Percentiles rank a stretch among this genome's conserved stretches.
phyloP scores from a whole-genome alignment of 2,797 vertebrate species.

The Pyrrhura leucotis region DNA sequence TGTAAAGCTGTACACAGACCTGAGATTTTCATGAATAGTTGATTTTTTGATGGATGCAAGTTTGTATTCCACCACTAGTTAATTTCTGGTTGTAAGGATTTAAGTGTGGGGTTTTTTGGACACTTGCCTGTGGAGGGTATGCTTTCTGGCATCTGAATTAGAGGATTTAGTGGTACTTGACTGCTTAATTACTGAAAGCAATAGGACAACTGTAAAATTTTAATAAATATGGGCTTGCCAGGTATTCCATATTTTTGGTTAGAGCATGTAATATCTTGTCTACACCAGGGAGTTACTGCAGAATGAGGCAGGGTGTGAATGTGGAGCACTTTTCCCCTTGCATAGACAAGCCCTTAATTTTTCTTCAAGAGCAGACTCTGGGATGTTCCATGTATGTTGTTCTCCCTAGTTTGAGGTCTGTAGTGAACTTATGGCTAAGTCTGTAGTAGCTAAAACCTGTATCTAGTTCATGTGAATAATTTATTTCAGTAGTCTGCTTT shows the following conservation, averaged over 20 bases:
- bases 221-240: constrained; percentile 18
- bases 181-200: constrained; percentile 31
- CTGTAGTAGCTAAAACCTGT: accelerated
- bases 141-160: neutral
- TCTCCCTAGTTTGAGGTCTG: neutral
- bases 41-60: neutral
- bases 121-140: neutral
- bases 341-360: neutral
- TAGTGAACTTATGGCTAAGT: neutral
- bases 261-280: constrained; percentile 30
- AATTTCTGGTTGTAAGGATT: neutral
- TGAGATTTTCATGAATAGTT: neutral
- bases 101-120: neutral
- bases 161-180: neutral
- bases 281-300: neutral
- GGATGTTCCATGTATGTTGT: neutral
- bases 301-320: neutral
- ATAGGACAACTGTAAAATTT: constrained; percentile 17
- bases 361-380: neutral
- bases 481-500: neutral
- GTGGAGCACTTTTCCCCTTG: neutral
- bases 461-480: accelerated
- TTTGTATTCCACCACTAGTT: neutral
- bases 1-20: neutral
- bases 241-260: constrained; percentile 45